These are phyloP conservation scores for Myotis davidii DNA, from an alignment of 2,113 vertebrate genomes.

Conservation along the genomic window DNA sequence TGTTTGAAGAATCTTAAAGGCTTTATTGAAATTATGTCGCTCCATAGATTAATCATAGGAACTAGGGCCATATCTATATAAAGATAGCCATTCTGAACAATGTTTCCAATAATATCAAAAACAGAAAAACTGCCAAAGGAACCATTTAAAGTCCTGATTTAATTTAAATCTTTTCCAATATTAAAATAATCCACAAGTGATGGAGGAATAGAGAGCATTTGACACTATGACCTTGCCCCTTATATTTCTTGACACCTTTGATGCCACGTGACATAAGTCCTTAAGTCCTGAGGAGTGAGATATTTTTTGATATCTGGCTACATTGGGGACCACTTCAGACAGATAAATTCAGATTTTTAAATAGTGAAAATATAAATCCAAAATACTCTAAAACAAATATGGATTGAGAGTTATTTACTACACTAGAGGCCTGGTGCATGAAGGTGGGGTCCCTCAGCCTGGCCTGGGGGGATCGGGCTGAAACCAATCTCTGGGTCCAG, in stretches of 20 bases:
- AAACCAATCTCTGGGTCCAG: too few relatives aligned
- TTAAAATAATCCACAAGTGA: background rate
- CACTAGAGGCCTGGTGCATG: too few relatives aligned
- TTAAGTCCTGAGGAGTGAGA: background rate
- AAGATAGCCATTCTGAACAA: background rate
- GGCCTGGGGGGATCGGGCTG: too few relatives aligned
- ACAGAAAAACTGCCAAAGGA: background rate
- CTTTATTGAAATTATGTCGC: background rate
- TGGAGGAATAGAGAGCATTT: background rate
- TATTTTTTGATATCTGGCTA: background rate
- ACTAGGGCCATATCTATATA: background rate
- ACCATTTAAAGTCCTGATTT: background rate
- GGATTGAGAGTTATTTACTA: background rate
- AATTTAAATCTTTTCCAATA: constrained; percentile 2
- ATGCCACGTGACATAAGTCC: background rate
- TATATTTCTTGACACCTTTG: constrained; percentile 10
- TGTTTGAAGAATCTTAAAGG: background rate
- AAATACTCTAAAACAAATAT: constrained; percentile 36
- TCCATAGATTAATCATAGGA: background rate
- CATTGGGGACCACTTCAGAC: background rate
- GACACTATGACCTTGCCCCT: background rate
- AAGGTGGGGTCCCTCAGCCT: too few relatives aligned
- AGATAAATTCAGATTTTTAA: constrained; percentile 8
- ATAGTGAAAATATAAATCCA: background rate
- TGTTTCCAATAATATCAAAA: background rate